These are phyloP conservation scores for Seira ritae DNA, from an alignment of 2,888 invertebrate species.

Conservation along the genomic window DNA sequence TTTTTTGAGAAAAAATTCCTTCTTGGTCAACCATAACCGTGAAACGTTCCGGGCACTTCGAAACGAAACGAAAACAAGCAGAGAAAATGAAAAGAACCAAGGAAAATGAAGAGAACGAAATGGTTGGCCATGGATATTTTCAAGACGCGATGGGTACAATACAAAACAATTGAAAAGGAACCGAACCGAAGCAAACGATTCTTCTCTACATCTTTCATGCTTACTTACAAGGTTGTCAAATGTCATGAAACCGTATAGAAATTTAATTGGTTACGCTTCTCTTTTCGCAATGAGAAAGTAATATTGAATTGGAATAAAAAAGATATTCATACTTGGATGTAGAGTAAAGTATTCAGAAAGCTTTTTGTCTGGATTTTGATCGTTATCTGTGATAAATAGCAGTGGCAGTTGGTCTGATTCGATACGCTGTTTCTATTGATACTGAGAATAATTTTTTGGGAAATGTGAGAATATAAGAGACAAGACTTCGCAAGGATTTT, in stretches of 20 bases:
- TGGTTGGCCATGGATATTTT: slow-evolving; percentile 63
- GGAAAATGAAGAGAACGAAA: slow-evolving; percentile 66
- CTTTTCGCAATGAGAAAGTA: background rate
- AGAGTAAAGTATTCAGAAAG: slow-evolving; percentile 12
- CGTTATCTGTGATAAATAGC: slow-evolving; percentile 34
- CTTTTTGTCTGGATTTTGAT: slow-evolving; percentile 40
- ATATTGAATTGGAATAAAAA: background rate
- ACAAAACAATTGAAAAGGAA: slow-evolving; percentile 39
- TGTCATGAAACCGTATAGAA: slow-evolving; percentile 47
- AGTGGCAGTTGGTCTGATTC: slow-evolving; percentile 52
- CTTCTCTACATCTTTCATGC: slow-evolving; percentile 25
- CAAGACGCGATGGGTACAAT: slow-evolving; percentile 40
- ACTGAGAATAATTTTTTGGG: too few species aligned
- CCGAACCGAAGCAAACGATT: slow-evolving; percentile 53
- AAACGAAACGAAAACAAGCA: too few species aligned
- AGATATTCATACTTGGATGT: slow-evolving; percentile 1
- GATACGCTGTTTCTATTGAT: too few species aligned
- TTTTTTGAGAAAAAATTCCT: slow-evolving; percentile 60
- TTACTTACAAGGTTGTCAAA: slow-evolving; percentile 56
- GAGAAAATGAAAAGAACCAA: slow-evolving; percentile 58
- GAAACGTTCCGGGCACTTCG: too few species aligned
- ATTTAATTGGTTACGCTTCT: slow-evolving; percentile 41
- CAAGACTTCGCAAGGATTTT: slow-evolving; percentile 39
- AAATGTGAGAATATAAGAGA: slow-evolving; percentile 40
- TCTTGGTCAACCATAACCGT: slow-evolving; percentile 62